phyloP scores from a whole-genome alignment of 2,797 vertebrate species.

The Melanotaenia parkinsoni region DNA sequence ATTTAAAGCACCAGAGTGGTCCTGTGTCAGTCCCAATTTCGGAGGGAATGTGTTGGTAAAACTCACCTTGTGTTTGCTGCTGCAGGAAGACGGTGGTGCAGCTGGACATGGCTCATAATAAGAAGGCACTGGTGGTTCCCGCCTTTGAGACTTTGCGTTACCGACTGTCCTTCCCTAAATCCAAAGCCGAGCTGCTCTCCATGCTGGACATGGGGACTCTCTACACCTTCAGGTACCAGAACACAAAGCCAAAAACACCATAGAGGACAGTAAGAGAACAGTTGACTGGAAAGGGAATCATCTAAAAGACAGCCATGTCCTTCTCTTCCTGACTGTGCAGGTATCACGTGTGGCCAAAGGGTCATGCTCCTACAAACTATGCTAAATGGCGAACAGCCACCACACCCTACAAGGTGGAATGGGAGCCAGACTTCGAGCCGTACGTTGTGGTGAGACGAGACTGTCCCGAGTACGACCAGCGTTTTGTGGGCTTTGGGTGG shows the following conservation, averaged over 20 bases:
- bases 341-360: conserved; percentile 95
- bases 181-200: conserved; percentile 95
- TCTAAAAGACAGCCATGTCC: neutral
- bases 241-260: too few species aligned
- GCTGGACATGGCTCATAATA: conserved; percentile 87
- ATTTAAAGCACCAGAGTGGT: too few species aligned
- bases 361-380: conserved; percentile 93
- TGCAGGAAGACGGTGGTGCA: conserved; percentile 89
- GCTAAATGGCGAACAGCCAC: conserved; percentile 94
- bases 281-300: neutral
- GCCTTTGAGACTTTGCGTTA: conserved; percentile 95
- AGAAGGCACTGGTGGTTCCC: conserved; percentile 94
- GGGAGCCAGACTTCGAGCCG: conserved; percentile 95
- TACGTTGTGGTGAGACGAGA: conserved; percentile 93
- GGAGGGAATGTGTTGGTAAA: neutral
- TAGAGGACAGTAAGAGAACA: too few species aligned
- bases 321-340: conserved; percentile 63
- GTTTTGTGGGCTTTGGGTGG: conserved; percentile 97
- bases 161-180: conserved; percentile 92
- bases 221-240: conserved; percentile 93
- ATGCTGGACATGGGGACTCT: conserved; percentile 95
- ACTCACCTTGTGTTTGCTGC: neutral
- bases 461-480: conserved; percentile 93
- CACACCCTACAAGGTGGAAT: conserved; percentile 89
- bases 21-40: too few species aligned